Base-by-base conservation (phyloP, 1,140 invertebrate species). In the Palaemon carinicauda region DNA sequence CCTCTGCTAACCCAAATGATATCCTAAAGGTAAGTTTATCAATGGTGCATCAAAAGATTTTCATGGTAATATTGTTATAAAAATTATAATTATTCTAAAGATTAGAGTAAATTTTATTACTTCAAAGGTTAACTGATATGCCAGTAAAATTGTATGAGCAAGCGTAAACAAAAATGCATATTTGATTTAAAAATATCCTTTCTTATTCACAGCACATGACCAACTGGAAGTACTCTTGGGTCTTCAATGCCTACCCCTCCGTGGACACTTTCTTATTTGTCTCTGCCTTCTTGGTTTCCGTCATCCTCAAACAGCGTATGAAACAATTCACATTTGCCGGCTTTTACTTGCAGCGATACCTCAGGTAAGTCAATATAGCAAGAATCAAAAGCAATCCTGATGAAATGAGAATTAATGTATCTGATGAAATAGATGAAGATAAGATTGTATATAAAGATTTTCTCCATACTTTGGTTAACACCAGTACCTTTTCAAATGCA, bases 221-320 rank as follows among this genome's bases (percentile, higher is more conserved):
- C 10, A 73, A 86, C 84, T 79, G 75, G 75, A n/a, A 29, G 50
- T 86, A 80, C 77, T 86, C 60, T 50, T 80, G 77, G 84, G 84
- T 86, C 4, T 86, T 86, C 69, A 86, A 86, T 56, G 84, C 84
- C 21, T 86, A 86, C 56, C 84, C 84, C 24, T 80, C 84, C 1
- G 84, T 86, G 41, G 84, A 86, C 75, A 86, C 84, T 19, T 86
- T 86, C 77, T 33, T 86, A 65, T 86, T 86, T 69, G 54, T 79
- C 51, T 80, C 77, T n/a, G 84, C 77, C 60, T 86, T 86, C 75
- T 69, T 86, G 33, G 60, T 79, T 19, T 69, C 84, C 41, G 21
- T 80, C 9, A 54, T 73, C 60, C 77, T 86, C 24, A 79, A 86
- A 27, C 52, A 74, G 24, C 84, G 84, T 27, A 17, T 86, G 21